These are phyloP conservation scores for Drosophila neocordata DNA, from an alignment of 1,140 invertebrate genomes.

Conservation along the genomic window DNA sequence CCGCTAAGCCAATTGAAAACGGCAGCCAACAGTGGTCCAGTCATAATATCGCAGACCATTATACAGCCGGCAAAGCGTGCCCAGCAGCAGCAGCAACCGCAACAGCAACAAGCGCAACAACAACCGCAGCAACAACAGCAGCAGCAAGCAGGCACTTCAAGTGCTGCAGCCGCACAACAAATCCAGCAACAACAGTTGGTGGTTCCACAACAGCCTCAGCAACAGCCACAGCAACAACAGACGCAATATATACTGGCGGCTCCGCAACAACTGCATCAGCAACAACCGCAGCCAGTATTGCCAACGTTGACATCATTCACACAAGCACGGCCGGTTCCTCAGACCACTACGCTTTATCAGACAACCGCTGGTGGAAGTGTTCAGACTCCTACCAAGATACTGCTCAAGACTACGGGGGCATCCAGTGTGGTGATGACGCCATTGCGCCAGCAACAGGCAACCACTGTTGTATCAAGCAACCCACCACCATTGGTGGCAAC, in stretches of 20 bases:
- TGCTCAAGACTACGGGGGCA: constrained; percentile 72
- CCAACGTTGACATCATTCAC: constrained; percentile 76
- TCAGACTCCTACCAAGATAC: constrained; percentile 73
- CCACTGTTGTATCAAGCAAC: constrained; percentile 68
- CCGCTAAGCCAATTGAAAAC: constrained; percentile 76
- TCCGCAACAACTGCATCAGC: constrained; percentile 69
- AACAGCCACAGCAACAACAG: constrained; percentile 39
- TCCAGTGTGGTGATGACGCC: constrained; percentile 77
- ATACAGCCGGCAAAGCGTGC: constrained; percentile 80
- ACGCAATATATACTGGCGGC: constrained; percentile 30
- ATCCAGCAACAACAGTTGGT: constrained; percentile 28
- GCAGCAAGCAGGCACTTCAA: constrained; percentile 56
- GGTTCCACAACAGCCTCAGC: constrained; percentile 33
- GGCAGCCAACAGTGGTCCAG: constrained; percentile 74
- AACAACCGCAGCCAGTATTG: constrained; percentile 54
- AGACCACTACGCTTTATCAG: constrained; percentile 74
- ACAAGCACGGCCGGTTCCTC: constrained; percentile 62
- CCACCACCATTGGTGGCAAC: constrained; percentile 75
- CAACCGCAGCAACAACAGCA: constrained; percentile 73
- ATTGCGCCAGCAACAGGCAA: constrained; percentile 55
- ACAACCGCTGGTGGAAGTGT: constrained; percentile 44
- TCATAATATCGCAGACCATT: constrained; percentile 80
- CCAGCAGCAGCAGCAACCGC: constrained; percentile 56
- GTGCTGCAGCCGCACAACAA: constrained; percentile 60
- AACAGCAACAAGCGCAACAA: constrained; percentile 74